Evolutionary conservation across 2,113 vertebrate genomes (phyloP), one percentile per base, ranked within the genome.

Genomic region (Equus quagga): DNA sequence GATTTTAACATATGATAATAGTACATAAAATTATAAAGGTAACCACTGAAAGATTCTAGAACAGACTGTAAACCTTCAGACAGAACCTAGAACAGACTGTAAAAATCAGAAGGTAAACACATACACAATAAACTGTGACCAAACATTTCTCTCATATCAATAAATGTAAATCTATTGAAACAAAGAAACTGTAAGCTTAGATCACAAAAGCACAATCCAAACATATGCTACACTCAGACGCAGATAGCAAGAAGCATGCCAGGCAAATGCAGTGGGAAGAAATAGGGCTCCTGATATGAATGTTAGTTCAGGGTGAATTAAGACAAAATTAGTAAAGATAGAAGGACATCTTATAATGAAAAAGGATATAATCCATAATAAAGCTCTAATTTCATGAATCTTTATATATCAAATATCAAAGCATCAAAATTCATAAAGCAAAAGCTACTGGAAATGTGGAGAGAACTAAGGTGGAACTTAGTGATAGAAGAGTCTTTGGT

Each of bases 371-470:
- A 83, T 41, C 3, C 36, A 36, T 72, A 64, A 65, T 0, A 9
- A 94, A 73, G 49, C 13, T 91, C 64, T 75, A 75, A 88, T 56
- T 88, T 58, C 51, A 19, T 60, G 8, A 82, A 79, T 80, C 62
- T 89, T 95, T 31, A 58, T 41, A 46, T 78, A 49, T 90, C 9
- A 73, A 82, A 75, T 88, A 93, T 54, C 21, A 79, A 97, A 67
- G 10, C 21, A 78, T 26, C 31, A 19, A 76, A 49, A 70, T 82
- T 58, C 36, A 72, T 56, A 72, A 89, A 65, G 19, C 10, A 67
- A 85, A 72, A 72, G 15, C 10, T 87, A 73, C 8, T 80, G 14
- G 85, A 92, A 88, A 51, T 92, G 73, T 69, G 85, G 58, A 73
- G 31, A 83, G 36, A 69, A 87, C 31, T 69, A 58, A 56, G 28